Percentiles rank a stretch among this genome's conserved stretches.
Evolutionary conservation across 2,888 invertebrate species (phyloP).

Genomic region (Boloria selene): DNA sequence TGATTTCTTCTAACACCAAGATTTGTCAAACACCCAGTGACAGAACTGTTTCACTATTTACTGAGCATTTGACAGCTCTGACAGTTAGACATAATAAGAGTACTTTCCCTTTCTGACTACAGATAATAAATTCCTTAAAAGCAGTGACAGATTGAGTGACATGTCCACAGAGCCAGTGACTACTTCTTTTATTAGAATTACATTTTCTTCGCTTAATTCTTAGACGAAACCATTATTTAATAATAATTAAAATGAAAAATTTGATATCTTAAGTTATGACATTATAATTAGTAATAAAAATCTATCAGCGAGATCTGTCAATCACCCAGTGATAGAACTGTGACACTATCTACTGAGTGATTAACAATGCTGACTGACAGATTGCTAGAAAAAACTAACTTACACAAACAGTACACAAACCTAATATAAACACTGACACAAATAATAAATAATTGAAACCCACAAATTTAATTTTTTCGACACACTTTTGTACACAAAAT

Average conservation of each 20-base stretch:
- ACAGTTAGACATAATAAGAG: constrained; percentile 2
- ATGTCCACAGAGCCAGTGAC: no score
- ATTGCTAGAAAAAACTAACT: neutral
- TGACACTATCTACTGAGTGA: constrained; percentile 40
- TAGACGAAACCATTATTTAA: no score
- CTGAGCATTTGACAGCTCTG: constrained; percentile 34
- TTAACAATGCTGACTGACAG: constrained; percentile 7
- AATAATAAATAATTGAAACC: no score
- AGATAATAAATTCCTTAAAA: neutral
- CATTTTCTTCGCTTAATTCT: no score
- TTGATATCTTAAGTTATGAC: neutral
- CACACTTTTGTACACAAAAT: no score
- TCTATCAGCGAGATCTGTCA: constrained; percentile 23
- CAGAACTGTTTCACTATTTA: constrained; percentile 43
- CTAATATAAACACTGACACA: constrained; percentile 3
- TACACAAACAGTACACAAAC: neutral
- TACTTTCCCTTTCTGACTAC: neutral
- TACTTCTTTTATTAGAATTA: no score
- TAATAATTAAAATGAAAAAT: no score
- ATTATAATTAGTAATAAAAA: no score
- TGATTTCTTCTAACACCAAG: constrained; percentile 2
- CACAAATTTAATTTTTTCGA: no score
- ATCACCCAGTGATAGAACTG: constrained; percentile 54
- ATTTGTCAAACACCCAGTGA: constrained; percentile 51
- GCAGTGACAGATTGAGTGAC: neutral